These are phyloP conservation scores for Aspidiotus rigidus DNA, from an alignment of 2,888 invertebrate species.

Conservation along the genomic window DNA sequence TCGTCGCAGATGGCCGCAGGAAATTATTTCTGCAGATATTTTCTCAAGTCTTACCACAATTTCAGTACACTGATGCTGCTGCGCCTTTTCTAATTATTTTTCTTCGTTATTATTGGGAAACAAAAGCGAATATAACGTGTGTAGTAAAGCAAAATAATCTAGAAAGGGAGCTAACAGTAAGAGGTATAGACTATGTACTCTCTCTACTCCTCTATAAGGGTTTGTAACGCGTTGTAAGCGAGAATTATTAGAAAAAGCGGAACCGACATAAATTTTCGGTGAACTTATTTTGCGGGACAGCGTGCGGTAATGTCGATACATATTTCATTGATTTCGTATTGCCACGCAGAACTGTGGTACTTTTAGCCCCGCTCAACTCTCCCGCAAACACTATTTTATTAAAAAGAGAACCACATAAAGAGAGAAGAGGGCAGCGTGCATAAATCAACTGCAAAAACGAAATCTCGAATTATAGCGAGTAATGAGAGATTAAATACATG, in stretches of 20 bases:
- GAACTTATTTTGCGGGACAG: background rate
- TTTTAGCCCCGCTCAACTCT: background rate
- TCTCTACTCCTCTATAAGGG: background rate
- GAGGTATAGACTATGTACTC: too few species aligned
- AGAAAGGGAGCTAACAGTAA: too few species aligned
- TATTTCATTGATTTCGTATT: background rate
- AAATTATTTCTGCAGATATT: too few species aligned
- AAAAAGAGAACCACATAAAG: background rate
- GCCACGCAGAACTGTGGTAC: background rate
- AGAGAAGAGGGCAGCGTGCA: background rate
- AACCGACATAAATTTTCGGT: background rate
- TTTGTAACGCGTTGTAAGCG: background rate
- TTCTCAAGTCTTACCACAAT: too few species aligned
- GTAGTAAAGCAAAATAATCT: too few species aligned
- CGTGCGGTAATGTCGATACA: background rate
- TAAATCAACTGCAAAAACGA: background rate
- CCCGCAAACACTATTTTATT: background rate
- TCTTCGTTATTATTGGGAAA: background rate
- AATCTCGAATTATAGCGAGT: background rate
- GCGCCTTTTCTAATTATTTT: background rate
- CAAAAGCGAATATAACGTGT: background rate
- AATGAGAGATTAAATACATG: background rate
- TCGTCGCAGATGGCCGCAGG: background rate
- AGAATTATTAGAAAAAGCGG: background rate
- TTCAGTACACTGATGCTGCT: too few species aligned